Conservation (phyloP, 2,797 vertebrate genomes). For the Anolis apletophallus region DNA sequence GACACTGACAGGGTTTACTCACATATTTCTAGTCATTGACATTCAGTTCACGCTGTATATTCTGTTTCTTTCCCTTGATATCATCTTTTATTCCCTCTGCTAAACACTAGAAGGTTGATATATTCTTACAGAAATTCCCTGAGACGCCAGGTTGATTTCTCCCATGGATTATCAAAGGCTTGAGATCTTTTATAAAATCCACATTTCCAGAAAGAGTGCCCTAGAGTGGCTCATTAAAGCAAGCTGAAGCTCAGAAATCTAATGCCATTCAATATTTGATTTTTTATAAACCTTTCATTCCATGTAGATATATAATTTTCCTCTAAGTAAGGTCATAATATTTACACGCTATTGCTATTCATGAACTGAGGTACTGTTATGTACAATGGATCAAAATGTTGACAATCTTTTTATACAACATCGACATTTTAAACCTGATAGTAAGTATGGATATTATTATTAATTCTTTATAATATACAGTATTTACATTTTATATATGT, state of each 20-base stretch:
- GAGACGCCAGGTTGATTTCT: slow-evolving; percentile 19
- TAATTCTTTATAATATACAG: slow-evolving; percentile 56
- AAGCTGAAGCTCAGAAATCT: slow-evolving; percentile 31
- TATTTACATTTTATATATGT: slow-evolving; percentile 65
- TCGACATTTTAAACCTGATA: slow-evolving; percentile 52
- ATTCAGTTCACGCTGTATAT: slow-evolving; percentile 7
- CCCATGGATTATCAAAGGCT: slow-evolving; percentile 26
- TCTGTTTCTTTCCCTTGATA: slow-evolving; percentile 24
- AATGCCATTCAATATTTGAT: slow-evolving; percentile 37
- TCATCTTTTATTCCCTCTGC: background rate
- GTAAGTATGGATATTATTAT: slow-evolving; percentile 68
- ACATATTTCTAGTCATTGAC: slow-evolving; percentile 8
- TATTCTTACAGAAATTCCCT: slow-evolving; percentile 25
- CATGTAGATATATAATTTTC: slow-evolving; percentile 38
- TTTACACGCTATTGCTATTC: slow-evolving; percentile 63
- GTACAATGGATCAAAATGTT: slow-evolving; percentile 64
- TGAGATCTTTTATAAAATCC: slow-evolving; percentile 38
- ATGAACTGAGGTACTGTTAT: slow-evolving; percentile 72
- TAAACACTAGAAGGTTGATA: slow-evolving; percentile 21
- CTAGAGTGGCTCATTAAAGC: slow-evolving; percentile 16
- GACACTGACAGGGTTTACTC: background rate
- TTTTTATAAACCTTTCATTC: slow-evolving; percentile 51
- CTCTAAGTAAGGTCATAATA: slow-evolving; percentile 56
- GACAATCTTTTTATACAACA: slow-evolving; percentile 74
- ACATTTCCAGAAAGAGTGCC: slow-evolving; percentile 17